Percentiles rank a stretch among this genome's conserved stretches.
Conservation (phyloP, 2,113 vertebrate genomes). For the Phylloscopus trochilus region DNA sequence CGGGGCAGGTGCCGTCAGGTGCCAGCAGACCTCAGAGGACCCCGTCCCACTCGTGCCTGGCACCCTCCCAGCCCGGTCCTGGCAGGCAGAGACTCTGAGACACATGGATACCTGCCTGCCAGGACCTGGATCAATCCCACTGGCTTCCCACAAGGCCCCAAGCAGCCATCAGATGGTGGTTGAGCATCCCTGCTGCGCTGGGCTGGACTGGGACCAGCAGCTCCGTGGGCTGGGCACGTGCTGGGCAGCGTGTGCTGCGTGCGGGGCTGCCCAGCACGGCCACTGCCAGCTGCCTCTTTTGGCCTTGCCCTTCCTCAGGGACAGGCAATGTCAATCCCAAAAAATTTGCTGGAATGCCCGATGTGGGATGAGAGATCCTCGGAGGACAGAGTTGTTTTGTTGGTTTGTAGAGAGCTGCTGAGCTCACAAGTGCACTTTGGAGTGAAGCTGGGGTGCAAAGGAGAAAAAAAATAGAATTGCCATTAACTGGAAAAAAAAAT, state of each 20-base stretch:
- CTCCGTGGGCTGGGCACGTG: background rate
- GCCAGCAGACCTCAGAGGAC: conserved; percentile 32
- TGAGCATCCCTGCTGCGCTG: background rate
- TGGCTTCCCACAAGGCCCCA: background rate
- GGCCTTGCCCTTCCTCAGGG: background rate
- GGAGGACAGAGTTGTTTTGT: background rate
- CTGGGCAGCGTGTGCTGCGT: background rate
- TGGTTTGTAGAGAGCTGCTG: background rate
- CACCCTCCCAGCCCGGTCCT: background rate
- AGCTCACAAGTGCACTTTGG: background rate
- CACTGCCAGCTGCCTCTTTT: background rate
- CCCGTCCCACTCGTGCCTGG: background rate
- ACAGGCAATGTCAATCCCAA: background rate
- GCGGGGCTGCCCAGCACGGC: background rate
- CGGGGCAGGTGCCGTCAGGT: background rate
- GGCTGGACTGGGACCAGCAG: background rate
- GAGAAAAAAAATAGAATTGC: background rate
- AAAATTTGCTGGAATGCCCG: background rate
- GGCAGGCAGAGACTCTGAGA: background rate
- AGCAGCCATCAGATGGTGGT: background rate
- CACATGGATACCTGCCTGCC: background rate
- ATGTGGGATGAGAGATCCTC: background rate
- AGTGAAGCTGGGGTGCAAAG: background rate
- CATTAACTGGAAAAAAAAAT: background rate
- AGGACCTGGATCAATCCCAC: background rate